Evolutionary conservation across 2,113 vertebrate genomes (phyloP).

Genomic region (Notarius quadriscutis): DNA sequence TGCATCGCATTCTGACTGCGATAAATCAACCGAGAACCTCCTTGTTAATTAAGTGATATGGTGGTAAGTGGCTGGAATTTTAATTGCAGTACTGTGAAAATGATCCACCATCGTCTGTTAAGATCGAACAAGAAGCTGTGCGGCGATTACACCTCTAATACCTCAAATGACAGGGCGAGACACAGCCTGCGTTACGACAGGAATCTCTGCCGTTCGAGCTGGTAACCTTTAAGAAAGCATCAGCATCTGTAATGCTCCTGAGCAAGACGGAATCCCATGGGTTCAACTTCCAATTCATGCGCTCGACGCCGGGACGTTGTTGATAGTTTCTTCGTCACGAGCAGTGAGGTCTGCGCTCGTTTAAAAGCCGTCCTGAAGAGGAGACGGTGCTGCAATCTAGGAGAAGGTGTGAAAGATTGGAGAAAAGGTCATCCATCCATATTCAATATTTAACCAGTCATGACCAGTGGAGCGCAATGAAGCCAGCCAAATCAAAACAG

Average conservation of each 20-base stretch:
- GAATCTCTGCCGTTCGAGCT: neutral
- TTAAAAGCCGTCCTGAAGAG: constrained; percentile 16
- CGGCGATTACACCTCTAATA: neutral
- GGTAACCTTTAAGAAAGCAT: constrained; percentile 1
- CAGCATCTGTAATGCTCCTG: neutral
- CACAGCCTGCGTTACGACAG: neutral
- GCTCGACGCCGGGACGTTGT: neutral
- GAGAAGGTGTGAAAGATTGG: constrained; percentile 13
- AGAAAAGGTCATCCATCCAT: constrained; percentile 13
- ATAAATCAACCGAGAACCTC: neutral
- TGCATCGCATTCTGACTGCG: no score
- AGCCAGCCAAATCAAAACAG: constrained; percentile 44
- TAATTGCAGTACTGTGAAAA: constrained; percentile 5
- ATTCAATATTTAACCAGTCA: constrained; percentile 52
- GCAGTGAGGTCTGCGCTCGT: neutral
- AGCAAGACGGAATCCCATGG: neutral
- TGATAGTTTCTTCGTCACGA: constrained; percentile 11
- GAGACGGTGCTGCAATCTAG: constrained; percentile 4
- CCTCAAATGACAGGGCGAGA: neutral
- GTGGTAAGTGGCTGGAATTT: neutral
- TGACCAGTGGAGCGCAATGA: constrained; percentile 12
- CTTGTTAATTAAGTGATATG: neutral
- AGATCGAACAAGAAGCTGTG: neutral
- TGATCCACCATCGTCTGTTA: constrained; percentile 14
- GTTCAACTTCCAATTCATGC: neutral